Evolutionary conservation across 2,113 vertebrate genomes (phyloP).

Genomic region (Chaetops frenatus): DNA sequence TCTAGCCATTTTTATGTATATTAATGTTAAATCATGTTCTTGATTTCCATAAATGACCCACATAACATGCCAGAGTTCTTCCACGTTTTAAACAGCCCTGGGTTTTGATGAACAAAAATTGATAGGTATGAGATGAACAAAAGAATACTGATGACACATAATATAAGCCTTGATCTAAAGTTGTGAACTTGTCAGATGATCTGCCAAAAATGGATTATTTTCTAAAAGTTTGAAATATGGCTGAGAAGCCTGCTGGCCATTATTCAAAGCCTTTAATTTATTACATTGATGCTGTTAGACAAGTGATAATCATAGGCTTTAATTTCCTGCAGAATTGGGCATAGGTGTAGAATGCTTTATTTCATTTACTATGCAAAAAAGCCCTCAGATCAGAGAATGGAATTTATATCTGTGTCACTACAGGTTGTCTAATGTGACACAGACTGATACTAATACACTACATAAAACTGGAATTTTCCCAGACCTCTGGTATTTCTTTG

Average conservation of each 20-base stretch:
- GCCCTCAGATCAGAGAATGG: not conserved
- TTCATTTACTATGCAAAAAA: not conserved
- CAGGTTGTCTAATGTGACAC: not conserved
- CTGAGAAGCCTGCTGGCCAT: not conserved
- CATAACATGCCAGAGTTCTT: conserved; percentile 3
- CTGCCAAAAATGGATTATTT: conserved; percentile 38
- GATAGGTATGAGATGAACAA: conserved; percentile 49
- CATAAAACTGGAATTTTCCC: not conserved
- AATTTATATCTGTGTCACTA: not conserved
- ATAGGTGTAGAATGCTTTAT: not conserved
- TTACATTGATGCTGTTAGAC: not conserved
- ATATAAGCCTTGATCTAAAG: conserved; percentile 33
- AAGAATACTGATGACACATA: conserved; percentile 32
- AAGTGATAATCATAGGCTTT: conserved; percentile 2
- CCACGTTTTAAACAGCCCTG: not conserved
- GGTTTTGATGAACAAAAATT: conserved; percentile 58
- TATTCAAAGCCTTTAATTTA: conserved; percentile 39
- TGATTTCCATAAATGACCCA: conserved; percentile 60
- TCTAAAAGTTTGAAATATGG: conserved; percentile 27
- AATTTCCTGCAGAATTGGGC: not conserved
- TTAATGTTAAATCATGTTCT: conserved; percentile 54
- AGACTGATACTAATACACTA: not conserved
- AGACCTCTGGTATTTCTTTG: not conserved
- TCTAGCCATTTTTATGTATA: conserved; percentile 42
- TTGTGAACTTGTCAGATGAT: conserved; percentile 30